These are phyloP conservation scores for Drosophila auraria DNA, from an alignment of 1,140 invertebrate species.

Conservation along the genomic window DNA sequence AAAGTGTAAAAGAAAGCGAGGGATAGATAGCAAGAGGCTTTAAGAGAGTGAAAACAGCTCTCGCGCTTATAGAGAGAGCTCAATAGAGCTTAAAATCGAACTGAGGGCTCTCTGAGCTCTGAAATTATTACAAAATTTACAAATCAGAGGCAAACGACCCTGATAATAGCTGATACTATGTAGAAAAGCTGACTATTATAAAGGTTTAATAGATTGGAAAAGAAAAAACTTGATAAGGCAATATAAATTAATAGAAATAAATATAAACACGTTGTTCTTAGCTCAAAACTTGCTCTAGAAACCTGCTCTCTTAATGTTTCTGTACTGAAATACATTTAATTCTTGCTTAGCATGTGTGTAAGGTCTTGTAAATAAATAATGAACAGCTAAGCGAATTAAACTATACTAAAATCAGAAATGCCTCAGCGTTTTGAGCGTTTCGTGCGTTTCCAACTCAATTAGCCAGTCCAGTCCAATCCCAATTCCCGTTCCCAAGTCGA, in stretches of 20 bases:
- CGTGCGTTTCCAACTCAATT: constrained; percentile 38
- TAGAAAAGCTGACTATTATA: not conserved
- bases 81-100: too few species aligned
- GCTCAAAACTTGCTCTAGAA: not conserved
- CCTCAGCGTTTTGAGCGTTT: constrained; percentile 1
- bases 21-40: too few species aligned
- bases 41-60: too few species aligned
- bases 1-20: too few species aligned
- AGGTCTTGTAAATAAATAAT: constrained; percentile 8
- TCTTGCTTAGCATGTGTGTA: constrained; percentile 1
- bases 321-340: not conserved
- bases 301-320: not conserved
- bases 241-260: too few species aligned
- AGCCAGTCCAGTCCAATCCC: not conserved
- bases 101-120: too few species aligned
- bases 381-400: not conserved
- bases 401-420: not conserved
- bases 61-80: too few species aligned
- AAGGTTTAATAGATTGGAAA: not conserved
- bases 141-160: not conserved
- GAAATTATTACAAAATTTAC: not conserved
- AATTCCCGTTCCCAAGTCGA: not conserved
- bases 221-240: not conserved
- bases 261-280: too few species aligned
- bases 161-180: not conserved